phyloP scores from a whole-genome alignment of 2,797 vertebrate genomes.

The Leucoraja ocellata region DNA sequence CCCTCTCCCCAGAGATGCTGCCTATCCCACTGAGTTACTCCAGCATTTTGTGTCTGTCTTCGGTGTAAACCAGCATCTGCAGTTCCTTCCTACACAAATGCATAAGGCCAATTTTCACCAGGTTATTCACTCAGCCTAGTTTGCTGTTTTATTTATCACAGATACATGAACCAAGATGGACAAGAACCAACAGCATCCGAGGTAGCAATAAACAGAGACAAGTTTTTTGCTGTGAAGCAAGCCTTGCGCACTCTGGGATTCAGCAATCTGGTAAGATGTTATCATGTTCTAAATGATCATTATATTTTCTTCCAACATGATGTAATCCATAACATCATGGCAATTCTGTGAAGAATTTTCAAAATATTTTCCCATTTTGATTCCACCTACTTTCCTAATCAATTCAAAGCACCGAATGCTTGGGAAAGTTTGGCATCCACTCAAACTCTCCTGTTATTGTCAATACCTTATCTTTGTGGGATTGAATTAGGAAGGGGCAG shows the following conservation, averaged over 20 bases:
- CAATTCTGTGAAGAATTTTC: background rate
- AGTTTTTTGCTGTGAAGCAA: conserved; percentile 68
- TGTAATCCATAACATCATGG: background rate
- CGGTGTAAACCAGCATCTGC: too few relatives aligned
- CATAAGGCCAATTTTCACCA: background rate
- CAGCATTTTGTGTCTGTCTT: too few relatives aligned
- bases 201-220: conserved; percentile 70
- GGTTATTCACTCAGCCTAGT: conserved; percentile 24
- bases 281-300: background rate
- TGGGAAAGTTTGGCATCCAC: background rate
- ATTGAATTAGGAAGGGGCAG: too few relatives aligned
- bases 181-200: conserved; percentile 53
- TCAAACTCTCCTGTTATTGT: background rate
- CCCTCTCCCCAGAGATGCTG: too few relatives aligned
- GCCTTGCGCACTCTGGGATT: conserved; percentile 75
- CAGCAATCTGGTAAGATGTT: conserved; percentile 73
- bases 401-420: background rate
- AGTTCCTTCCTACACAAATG: too few relatives aligned
- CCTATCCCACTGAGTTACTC: too few relatives aligned
- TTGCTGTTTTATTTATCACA: conserved; percentile 46
- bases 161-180: conserved; percentile 65
- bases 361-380: background rate
- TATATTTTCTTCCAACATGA: background rate
- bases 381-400: background rate
- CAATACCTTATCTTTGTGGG: background rate